Conservation (phyloP, 2,888 invertebrate genomes). For the Metallyticus violacea region DNA sequence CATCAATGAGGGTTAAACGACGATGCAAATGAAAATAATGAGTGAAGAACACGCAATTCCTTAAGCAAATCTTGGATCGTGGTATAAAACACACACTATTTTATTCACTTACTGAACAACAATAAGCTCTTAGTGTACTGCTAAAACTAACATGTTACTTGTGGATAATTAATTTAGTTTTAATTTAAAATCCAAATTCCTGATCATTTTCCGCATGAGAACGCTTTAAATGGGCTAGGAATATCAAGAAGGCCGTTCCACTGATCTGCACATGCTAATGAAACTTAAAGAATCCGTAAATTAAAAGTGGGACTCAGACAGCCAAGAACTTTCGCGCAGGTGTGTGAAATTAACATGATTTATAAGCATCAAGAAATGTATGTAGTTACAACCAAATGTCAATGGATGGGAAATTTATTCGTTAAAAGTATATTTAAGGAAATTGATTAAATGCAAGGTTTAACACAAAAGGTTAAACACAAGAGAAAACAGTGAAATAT, state of each 20-base stretch:
- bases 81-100: no score
- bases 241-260: not conserved
- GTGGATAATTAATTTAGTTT: not conserved
- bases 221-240: not conserved
- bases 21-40: no score
- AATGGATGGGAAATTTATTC: not conserved
- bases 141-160: no score
- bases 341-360: not conserved
- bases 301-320: not conserved
- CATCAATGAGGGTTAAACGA: no score
- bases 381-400: not conserved
- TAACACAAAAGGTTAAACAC: no score
- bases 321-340: not conserved
- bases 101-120: no score
- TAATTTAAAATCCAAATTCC: not conserved
- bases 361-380: not conserved
- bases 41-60: no score
- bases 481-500: no score
- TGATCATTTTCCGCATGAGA: not conserved
- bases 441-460: no score
- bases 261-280: not conserved
- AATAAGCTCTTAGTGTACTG: no score
- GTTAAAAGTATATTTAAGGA: not conserved
- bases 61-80: no score
- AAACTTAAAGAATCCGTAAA: not conserved